These are phyloP conservation scores for Microhierax caerulescens DNA, from an alignment of 2,797 vertebrate genomes.

Conservation along the genomic window DNA sequence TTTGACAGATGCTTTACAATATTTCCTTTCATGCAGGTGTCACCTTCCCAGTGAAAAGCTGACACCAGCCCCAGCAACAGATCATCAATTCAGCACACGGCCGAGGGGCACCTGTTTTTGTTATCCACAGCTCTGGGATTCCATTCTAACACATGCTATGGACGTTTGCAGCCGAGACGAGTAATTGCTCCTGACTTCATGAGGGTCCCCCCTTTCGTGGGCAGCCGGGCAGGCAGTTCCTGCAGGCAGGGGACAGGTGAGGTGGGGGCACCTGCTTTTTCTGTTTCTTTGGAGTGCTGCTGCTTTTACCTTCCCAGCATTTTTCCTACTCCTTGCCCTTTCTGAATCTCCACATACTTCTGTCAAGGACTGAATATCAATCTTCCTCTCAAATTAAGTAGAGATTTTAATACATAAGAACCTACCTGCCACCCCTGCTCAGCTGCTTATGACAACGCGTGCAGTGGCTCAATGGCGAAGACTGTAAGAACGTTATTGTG, in stretches of 20 bases:
- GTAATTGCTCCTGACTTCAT: background rate
- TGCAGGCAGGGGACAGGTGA: background rate
- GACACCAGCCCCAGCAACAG: background rate
- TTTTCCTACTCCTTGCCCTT: background rate
- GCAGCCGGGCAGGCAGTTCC: background rate
- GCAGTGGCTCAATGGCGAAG: background rate
- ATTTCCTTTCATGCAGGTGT: background rate
- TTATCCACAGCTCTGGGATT: background rate
- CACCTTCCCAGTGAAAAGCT: background rate
- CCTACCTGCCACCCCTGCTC: background rate
- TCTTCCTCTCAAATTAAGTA: background rate
- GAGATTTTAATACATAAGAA: background rate
- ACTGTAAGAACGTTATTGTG: background rate
- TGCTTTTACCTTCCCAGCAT: background rate
- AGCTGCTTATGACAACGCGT: background rate
- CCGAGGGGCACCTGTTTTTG: background rate
- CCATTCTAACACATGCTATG: background rate
- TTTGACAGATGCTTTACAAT: background rate
- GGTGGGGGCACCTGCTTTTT: background rate
- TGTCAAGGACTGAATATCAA: background rate
- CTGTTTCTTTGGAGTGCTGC: background rate
- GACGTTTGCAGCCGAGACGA: background rate
- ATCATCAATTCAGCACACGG: background rate
- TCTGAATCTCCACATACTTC: background rate
- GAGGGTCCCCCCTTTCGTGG: background rate